phyloP scores from a whole-genome alignment of 2,797 vertebrate genomes.

The Chiloscyllium punctatum region DNA sequence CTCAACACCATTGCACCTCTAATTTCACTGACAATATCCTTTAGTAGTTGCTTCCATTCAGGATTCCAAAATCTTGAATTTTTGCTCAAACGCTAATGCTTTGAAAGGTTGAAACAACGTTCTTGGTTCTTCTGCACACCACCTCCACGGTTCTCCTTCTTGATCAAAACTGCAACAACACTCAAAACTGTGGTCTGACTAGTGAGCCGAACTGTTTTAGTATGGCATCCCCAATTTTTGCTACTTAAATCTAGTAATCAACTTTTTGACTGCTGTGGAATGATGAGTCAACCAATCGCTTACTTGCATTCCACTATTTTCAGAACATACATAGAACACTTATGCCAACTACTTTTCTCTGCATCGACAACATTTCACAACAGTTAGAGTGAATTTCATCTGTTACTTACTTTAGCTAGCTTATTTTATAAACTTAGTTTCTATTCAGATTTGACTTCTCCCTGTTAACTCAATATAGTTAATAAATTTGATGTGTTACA shows the following conservation, averaged over 20 bases:
- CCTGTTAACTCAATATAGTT: too few species aligned
- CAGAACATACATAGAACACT: not conserved
- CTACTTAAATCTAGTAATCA: not conserved
- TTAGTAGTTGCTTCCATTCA: not conserved
- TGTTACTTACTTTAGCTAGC: too few species aligned
- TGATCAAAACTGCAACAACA: not conserved
- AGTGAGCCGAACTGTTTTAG: not conserved
- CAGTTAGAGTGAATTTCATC: too few species aligned
- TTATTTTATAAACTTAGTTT: too few species aligned
- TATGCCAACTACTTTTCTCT: not conserved
- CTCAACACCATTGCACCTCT: too few species aligned
- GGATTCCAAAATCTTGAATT: not conserved
- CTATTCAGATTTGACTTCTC: too few species aligned
- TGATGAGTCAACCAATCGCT: not conserved
- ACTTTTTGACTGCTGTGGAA: not conserved
- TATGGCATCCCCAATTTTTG: not conserved
- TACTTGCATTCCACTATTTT: not conserved
- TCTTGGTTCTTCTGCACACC: not conserved
- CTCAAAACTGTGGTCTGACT: not conserved
- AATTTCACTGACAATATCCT: not conserved
- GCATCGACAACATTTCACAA: too few species aligned
- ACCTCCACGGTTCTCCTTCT: not conserved
- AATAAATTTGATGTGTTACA: too few species aligned
- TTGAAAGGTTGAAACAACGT: not conserved
- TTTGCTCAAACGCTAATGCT: not conserved